Evolutionary conservation across 2,888 invertebrate species (phyloP).

Genomic region (Rhamnusium bicolor): DNA sequence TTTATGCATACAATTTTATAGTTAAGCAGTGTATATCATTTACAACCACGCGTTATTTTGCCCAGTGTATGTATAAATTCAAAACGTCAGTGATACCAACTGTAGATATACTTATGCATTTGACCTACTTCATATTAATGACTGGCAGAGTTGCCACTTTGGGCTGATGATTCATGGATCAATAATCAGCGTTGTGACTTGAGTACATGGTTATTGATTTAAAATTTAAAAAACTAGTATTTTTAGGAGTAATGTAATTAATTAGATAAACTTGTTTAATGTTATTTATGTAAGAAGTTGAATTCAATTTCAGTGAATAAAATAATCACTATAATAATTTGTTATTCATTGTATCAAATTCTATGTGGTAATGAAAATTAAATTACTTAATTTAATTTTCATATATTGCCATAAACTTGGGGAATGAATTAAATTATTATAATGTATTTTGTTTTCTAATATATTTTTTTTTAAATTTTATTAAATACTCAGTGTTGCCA

Average conservation of each 20-base stretch:
- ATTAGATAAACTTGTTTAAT: too few species aligned
- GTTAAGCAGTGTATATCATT: constrained; percentile 1
- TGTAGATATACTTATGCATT: not conserved
- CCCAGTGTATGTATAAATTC: not conserved
- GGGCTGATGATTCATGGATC: constrained; percentile 9
- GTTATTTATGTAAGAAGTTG: too few species aligned
- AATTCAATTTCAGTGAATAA: too few species aligned
- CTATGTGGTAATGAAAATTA: too few species aligned
- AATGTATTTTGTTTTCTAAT: not conserved
- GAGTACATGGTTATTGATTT: not conserved
- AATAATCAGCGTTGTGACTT: not conserved
- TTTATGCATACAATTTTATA: not conserved
- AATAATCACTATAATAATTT: too few species aligned
- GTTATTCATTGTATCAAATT: too few species aligned
- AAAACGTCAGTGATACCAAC: constrained; percentile 7
- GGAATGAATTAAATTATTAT: too few species aligned
- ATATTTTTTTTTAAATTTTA: constrained; percentile 23
- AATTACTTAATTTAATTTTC: too few species aligned
- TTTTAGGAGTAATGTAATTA: not conserved
- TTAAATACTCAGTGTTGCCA: constrained; percentile 43
- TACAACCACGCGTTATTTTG: not conserved
- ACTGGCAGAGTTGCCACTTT: not conserved
- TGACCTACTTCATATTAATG: constrained; percentile 8
- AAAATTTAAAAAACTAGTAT: too few species aligned
- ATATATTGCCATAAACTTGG: too few species aligned